Base-by-base conservation (phyloP, 1,140 invertebrate species). In the Cherax destructor region DNA sequence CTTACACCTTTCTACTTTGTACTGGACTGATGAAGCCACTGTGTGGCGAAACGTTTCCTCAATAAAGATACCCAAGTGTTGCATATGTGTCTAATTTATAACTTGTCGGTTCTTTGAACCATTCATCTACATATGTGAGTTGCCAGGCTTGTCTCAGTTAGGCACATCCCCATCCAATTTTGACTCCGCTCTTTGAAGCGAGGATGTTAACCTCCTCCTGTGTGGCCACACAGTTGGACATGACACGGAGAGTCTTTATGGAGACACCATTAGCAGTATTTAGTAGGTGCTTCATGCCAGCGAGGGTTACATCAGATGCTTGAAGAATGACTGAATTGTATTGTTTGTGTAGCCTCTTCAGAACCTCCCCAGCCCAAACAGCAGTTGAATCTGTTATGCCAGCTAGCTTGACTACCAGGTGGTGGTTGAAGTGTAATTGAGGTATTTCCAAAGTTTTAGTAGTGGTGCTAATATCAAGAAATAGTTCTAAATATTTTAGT, bases 301-400 rank as follows among this genome's bases (percentile, higher is more conserved):
- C 5, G 11, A 30, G n/a, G 24, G 83, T 74, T 0, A 91, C 16
- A 24, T 79, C 13, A 30, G 69, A 86, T 4, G 24, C 18, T 18
- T 85, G 83, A 18, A 91, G 76, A 18, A 85, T 91, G n/a, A 91
- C 83, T n/a, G 80, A 69, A 16, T 56, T 52, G n/a, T 91, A 91
- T 0, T 21, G 52, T 1, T n/a, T 6, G 47, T 30, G 78, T 9
- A 91, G 83, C 10, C 59, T 84, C 2, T 85, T 41, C 83, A 91
- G 41, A 13, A 91, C 88, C 41, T 84, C 47, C n/a, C 88, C 88
- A 16, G 88, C 88, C 88, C 88, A 91, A 72, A 13, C 61, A 47
- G 88, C 88, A 9, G 21, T n/a, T 13, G 50, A 18, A 72, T 91
- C 88, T 59, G 41, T 79, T 16, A 91, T 77, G 24, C 76, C 74